A percentile compares a stretch with the other conserved stretches of the same genome.
These are phyloP conservation scores for Muricea muricata DNA, from an alignment of 92 coral and sea anemone genomes.

Conservation along the genomic window DNA sequence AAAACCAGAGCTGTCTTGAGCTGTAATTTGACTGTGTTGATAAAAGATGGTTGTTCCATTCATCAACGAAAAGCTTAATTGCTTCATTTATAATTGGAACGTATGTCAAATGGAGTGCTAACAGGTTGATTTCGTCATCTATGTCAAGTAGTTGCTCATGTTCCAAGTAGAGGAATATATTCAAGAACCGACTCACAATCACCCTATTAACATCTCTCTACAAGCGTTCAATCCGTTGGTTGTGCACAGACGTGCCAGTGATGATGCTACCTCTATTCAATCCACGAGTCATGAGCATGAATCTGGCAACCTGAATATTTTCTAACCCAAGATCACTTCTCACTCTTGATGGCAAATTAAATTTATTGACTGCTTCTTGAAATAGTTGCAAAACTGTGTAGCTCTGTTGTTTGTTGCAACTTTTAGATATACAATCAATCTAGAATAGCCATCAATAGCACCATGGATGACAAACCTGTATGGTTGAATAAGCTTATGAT, in stretches of 20 bases:
- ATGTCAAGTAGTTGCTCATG: slow-evolving; percentile 11
- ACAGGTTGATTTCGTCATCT: slow-evolving; percentile 21
- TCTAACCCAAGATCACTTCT: slow-evolving; percentile 3
- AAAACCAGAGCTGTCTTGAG: slow-evolving; percentile 43
- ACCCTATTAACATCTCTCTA: slow-evolving; percentile 13
- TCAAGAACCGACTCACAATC: neutral
- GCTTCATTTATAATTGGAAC: slow-evolving; percentile 40
- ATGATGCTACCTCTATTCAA: slow-evolving; percentile 12
- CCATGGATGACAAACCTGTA: neutral
- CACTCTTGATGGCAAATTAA: slow-evolving; percentile 16
- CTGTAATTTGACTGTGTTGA: slow-evolving; percentile 1
- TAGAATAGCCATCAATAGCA: slow-evolving; percentile 1
- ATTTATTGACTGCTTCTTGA: slow-evolving; percentile 6
- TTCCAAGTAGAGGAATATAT: slow-evolving; percentile 8
- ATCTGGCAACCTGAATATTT: neutral
- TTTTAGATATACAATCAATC: neutral
- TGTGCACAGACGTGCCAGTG: slow-evolving; percentile 15
- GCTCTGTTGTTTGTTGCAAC: slow-evolving; percentile 12
- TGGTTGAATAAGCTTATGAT: slow-evolving; percentile 17
- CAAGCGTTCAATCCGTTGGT: neutral
- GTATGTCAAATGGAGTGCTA: slow-evolving; percentile 34
- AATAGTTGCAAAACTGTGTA: neutral
- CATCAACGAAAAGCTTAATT: neutral
- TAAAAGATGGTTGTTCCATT: too few species aligned
- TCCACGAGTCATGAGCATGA: neutral